Evolutionary conservation across 2,888 invertebrate genomes (phyloP), one percentile per base, ranked within the genome.

Genomic region (Macrophya alboannulata): DNA sequence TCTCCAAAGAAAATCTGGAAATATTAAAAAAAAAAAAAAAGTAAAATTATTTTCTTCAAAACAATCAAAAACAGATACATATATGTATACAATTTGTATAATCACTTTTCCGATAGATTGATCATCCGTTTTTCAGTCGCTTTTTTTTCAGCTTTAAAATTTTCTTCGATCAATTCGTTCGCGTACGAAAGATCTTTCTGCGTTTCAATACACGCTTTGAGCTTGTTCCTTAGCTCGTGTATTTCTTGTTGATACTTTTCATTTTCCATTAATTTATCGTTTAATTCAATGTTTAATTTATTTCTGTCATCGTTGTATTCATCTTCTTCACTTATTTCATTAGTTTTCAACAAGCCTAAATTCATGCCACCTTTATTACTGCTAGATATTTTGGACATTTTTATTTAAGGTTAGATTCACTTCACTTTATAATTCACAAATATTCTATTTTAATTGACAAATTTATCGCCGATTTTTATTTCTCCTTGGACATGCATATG

Each of bases 231-330:
- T 0, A 91, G 45, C 17, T 88, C 86, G 72, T 92, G 48, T 31
- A 89, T 79, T 68, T 91, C 88, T 86, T 92, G 92, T 17, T 85
- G 87, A 45, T 86, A 90, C 5, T 37, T 82, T 59, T 92, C 92
- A 86, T 88, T 88, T 40, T 87, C 86, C 15, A 21, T 72, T 72
- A 12, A 87, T 79, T 31, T 89, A 86, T 1, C 62, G 43, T 40
- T 43, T 9, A 81, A 62, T 25, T 17, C 86, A 84, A 65, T n/a
- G 40, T 68, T 77, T 12, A 51, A 37, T 51, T 86, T 65, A 17
- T 45, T 71, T 4, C 86, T 43, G 48, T 85, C 85, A 48, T 85
- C 86, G 48, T 43, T 17, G 0, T 51, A 62, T 37, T 88, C 83
- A 51, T 86, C 85, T 9, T 85, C 86, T 31, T 8, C 59, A 72